These are phyloP conservation scores for Acanthosepion esculentum DNA, from an alignment of 2,888 invertebrate genomes.

Conservation along the genomic window DNA sequence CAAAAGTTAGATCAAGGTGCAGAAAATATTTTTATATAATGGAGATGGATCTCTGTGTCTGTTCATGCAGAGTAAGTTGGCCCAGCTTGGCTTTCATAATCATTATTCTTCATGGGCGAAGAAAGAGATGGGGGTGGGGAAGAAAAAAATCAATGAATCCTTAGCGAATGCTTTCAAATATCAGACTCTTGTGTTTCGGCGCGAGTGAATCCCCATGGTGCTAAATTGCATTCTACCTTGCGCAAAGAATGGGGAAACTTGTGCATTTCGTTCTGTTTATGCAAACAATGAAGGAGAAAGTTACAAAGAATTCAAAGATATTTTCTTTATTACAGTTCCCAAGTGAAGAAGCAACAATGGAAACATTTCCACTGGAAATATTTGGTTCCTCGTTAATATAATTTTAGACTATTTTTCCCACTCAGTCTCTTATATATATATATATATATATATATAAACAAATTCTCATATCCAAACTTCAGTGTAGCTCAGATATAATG, in stretches of 20 bases:
- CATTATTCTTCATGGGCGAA: background rate
- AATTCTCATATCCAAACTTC: too few species aligned
- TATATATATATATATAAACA: background rate
- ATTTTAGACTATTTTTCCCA: background rate
- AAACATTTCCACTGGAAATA: background rate
- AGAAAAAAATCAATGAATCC: background rate
- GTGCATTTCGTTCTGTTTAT: background rate
- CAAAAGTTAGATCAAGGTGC: conserved; percentile 5
- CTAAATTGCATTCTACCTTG: background rate
- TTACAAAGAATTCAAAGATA: background rate
- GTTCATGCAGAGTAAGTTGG: background rate
- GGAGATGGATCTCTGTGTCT: background rate
- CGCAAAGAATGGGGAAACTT: too few species aligned
- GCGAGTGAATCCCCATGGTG: background rate
- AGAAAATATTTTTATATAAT: background rate
- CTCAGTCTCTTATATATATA: too few species aligned
- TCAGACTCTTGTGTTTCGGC: background rate
- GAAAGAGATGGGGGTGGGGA: background rate
- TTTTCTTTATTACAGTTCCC: background rate
- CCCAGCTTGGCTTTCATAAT: background rate
- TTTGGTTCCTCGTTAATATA: background rate
- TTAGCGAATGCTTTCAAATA: background rate
- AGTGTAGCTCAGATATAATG: too few species aligned
- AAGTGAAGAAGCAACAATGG: background rate
- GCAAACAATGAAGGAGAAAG: background rate